Evolutionary conservation across 2,113 vertebrate genomes (phyloP).

Genomic region (Mesocricetus auratus): DNA sequence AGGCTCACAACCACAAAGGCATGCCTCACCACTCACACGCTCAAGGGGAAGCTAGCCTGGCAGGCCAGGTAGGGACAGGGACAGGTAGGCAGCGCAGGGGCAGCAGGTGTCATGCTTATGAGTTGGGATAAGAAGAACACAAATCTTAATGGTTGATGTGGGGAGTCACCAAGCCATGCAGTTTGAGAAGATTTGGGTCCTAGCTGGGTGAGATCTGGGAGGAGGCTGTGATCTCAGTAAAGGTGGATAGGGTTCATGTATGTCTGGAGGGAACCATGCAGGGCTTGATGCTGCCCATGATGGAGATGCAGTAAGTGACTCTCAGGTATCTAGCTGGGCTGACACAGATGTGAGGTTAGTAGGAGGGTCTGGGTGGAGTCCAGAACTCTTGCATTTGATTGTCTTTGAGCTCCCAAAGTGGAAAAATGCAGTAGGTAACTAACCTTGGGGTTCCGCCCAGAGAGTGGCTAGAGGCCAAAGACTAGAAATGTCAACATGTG

Average conservation of each 20-base stretch:
- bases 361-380: not conserved
- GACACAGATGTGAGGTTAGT: not conserved
- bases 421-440: not conserved
- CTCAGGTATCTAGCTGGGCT: not conserved
- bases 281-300: not conserved
- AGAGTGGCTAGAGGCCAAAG: too few species aligned
- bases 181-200: not conserved
- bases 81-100: not conserved
- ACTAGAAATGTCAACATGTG: not conserved
- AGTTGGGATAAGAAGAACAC: too few species aligned
- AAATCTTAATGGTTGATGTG: too few species aligned
- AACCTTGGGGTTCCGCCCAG: not conserved
- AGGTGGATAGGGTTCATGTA: not conserved
- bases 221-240: not conserved
- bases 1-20: not conserved
- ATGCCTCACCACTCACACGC: not conserved
- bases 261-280: not conserved
- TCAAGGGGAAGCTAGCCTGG: not conserved
- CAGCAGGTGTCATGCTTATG: not conserved
- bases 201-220: too few species aligned
- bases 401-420: not conserved
- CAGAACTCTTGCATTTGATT: not conserved
- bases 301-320: not conserved
- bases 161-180: fast-evolving
- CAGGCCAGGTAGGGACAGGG: too few species aligned